These are phyloP conservation scores for Sceliomorpha sp. DNA, from an alignment of 2,888 invertebrate species.

Conservation along the genomic window DNA sequence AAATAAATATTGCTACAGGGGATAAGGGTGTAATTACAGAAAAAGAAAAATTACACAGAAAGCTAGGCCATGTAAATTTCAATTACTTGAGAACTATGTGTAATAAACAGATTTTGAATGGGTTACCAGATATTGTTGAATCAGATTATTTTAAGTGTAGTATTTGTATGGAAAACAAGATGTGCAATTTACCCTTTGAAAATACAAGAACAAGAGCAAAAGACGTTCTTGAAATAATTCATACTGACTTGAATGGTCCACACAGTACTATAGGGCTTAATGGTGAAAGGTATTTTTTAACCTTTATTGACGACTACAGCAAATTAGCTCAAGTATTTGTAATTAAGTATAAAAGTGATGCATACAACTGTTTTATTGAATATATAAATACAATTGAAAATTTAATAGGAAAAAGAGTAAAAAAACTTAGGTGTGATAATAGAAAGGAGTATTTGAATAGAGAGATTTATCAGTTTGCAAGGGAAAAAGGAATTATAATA, in stretches of 20 bases:
- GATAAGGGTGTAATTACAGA: background rate
- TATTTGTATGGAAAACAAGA: constrained; percentile 13
- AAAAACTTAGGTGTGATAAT: constrained; percentile 9
- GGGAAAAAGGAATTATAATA: constrained; percentile 4
- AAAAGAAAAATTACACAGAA: constrained; percentile 22
- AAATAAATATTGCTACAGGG: background rate
- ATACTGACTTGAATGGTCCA: too few relatives aligned
- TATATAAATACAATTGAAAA: constrained; percentile 8
- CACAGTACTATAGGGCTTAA: too few relatives aligned
- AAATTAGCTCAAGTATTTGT: background rate
- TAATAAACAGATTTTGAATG: background rate
- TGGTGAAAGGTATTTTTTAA: too few relatives aligned
- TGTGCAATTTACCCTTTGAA: constrained; percentile 11
- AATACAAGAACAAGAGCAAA: constrained; percentile 10
- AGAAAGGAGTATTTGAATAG: constrained; percentile 11
- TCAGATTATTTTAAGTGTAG: constrained; percentile 5
- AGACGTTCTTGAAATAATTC: constrained; percentile 7
- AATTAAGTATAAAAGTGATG: background rate
- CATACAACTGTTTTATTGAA: constrained; percentile 1
- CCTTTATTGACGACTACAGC: background rate
- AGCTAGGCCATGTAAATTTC: constrained; percentile 19
- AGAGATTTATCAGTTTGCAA: constrained; percentile 1
- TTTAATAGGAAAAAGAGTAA: constrained; percentile 1
- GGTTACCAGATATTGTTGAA: constrained; percentile 1
- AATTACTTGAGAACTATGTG: constrained; percentile 3